Evolutionary conservation across 2,113 vertebrate genomes (phyloP).

Genomic region (Bettongia penicillata): DNA sequence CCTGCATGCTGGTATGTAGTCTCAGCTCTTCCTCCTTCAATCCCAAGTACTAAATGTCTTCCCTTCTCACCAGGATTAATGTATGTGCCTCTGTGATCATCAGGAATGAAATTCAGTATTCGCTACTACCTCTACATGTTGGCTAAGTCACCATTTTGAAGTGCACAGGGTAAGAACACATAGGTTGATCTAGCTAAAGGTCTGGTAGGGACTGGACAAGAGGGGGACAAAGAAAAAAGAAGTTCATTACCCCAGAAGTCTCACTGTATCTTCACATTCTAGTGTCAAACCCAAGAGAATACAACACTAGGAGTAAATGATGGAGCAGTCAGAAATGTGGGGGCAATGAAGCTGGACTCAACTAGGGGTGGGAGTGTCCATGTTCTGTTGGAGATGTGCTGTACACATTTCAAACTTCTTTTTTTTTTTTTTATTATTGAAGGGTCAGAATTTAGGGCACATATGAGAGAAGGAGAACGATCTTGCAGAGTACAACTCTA

Average conservation of each 20-base stretch:
- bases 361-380: not conserved
- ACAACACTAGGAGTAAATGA: not conserved
- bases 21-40: not conserved
- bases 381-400: not conserved
- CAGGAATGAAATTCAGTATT: not conserved
- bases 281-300: not conserved
- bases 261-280: not conserved
- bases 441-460: not conserved
- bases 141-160: not conserved
- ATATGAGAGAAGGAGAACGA: not conserved
- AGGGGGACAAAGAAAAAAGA: not conserved
- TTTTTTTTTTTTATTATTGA: not conserved
- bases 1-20: not conserved
- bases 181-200: not conserved
- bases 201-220: not conserved
- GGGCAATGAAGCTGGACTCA: not conserved
- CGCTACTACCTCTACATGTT: not conserved
- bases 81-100: not conserved
- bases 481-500: not conserved
- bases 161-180: not conserved
- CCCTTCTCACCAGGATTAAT: not conserved
- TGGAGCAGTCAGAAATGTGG: not conserved
- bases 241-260: not conserved
- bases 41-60: not conserved
- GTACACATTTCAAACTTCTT: not conserved